These are phyloP conservation scores for Cololabis saira DNA, from an alignment of 2,113 vertebrate species.

Conservation along the genomic window DNA sequence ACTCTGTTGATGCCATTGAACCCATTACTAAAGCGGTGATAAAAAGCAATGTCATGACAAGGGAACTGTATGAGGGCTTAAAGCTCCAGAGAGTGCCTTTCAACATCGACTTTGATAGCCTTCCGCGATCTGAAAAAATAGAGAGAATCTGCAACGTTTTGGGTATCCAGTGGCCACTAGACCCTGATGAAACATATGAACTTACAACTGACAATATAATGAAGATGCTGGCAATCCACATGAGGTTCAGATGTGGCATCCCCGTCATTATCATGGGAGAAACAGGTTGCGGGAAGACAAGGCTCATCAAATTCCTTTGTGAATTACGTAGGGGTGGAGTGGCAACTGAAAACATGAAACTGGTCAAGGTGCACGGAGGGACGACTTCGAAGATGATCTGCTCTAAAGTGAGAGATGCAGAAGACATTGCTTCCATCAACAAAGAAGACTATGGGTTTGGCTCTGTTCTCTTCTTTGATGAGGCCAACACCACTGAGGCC, in stretches of 20 bases:
- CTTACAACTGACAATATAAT: conserved; percentile 94
- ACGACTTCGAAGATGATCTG: conserved; percentile 89
- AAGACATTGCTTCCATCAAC: conserved; percentile 81
- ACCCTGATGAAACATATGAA: conserved; percentile 94
- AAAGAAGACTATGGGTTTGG: conserved; percentile 81
- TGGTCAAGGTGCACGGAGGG: conserved; percentile 96
- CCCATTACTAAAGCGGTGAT: conserved; percentile 79
- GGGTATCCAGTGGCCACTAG: conserved; percentile 85
- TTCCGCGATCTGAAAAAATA: conserved; percentile 88
- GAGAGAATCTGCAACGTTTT: conserved; percentile 87
- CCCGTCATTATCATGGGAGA: conserved; percentile 98
- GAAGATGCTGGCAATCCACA: conserved; percentile 95
- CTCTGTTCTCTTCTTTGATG: conserved; percentile 94
- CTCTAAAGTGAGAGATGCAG: conserved; percentile 84
- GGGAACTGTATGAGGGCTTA: conserved; percentile 80
- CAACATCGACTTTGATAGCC: conserved; percentile 87
- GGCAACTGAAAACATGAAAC: conserved; percentile 87
- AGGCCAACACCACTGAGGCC: conserved; percentile 95
- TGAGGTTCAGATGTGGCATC: conserved; percentile 94
- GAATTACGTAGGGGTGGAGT: conserved; percentile 78
- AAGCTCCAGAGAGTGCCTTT: conserved; percentile 88
- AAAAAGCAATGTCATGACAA: conserved; percentile 85
- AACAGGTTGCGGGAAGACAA: conserved; percentile 95
- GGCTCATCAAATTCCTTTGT: conserved; percentile 92
- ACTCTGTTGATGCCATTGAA: conserved; percentile 85